Evolutionary conservation across 2,888 invertebrate genomes (phyloP), one percentile per base, ranked within the genome.

Genomic region (Pollenia labialis): DNA sequence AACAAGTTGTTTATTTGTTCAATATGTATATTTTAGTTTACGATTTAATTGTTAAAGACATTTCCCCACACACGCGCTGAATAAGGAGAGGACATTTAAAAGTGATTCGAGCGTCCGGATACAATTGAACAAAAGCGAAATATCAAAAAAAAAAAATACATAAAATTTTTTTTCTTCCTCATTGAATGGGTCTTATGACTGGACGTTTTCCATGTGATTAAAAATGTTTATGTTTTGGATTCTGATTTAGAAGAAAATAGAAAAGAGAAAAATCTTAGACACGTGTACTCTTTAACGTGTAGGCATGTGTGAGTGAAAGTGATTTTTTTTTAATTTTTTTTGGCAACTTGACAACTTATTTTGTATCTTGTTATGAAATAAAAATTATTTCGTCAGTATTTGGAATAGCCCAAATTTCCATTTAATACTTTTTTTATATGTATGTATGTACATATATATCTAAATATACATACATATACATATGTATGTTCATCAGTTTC

Each of bases 281-380:
- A 64, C 46, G 18, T 18, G 44, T 11, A 1, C 12, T 56, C 56
- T 23, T 56, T 23, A 10, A 12, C 10, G 23, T 23, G 54, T 50
- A 32, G 4, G 6, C 4, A 32, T 32, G 60, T 69, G 50, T 50
- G 62, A 50, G 42, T 62, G 60, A 60, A 32, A 32, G 32, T 32
- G 32, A 32, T 4, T 32, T 32, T 32, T 32, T 9, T 62, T 42
- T 62, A 0, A 11, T 40, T 42, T 60, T 58, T 80, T 58, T 80
- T 80, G 80, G 80, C 80, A 80, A 9, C 10, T 42, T 80, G 80
- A 71, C 80, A 80, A 80, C 44, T 44, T 50, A 46, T 64, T 50
- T 11, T 46, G 10, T 46, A 12, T 48, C 46, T 52, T 50, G n/a
- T 42, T 11, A 54, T 56, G 23, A 23, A 56, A 58, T 42, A 32